Evolutionary conservation across 2,888 invertebrate species (phyloP).

Genomic region (Ectemnius cavifrons): DNA sequence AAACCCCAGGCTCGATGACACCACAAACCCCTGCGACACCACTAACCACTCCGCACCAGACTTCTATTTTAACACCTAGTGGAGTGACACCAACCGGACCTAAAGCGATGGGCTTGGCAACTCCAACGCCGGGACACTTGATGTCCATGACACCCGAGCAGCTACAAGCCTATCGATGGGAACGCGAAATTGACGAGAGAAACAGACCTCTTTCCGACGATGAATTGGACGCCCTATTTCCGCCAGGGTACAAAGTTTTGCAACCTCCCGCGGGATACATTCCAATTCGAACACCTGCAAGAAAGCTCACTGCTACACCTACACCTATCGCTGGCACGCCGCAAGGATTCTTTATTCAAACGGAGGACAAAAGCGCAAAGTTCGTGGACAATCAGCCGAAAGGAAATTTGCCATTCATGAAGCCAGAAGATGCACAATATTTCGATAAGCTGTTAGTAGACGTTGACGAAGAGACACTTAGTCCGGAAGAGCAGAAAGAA

Average conservation of each 20-base stretch:
- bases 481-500: conserved; percentile 98
- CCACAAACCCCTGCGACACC: conserved; percentile 90
- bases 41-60: conserved; percentile 85
- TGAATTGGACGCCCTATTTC: conserved; percentile 98
- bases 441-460: conserved; percentile 99
- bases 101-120: conserved; percentile 99
- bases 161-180: conserved; percentile 98
- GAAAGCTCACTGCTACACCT: conserved; percentile 98
- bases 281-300: conserved; percentile 97
- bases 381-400: conserved; percentile 98
- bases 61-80: conserved; percentile 83
- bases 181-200: conserved; percentile 98
- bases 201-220: conserved; percentile 98
- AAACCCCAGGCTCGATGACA: conserved; percentile 83
- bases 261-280: conserved; percentile 97
- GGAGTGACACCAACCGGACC: conserved; percentile 89
- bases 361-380: conserved; percentile 91
- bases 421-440: conserved; percentile 98
- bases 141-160: conserved; percentile 99
- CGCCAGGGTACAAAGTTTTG: conserved; percentile 97
- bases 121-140: conserved; percentile 97
- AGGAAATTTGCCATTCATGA: conserved; percentile 98
- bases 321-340: conserved; percentile 97
- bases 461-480: conserved; percentile 96
- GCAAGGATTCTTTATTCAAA: conserved; percentile 96